A percentile compares a stretch with the other conserved stretches of the same genome.
phyloP scores from a whole-genome alignment of 1,140 invertebrate species.

The Papilio helenus region DNA sequence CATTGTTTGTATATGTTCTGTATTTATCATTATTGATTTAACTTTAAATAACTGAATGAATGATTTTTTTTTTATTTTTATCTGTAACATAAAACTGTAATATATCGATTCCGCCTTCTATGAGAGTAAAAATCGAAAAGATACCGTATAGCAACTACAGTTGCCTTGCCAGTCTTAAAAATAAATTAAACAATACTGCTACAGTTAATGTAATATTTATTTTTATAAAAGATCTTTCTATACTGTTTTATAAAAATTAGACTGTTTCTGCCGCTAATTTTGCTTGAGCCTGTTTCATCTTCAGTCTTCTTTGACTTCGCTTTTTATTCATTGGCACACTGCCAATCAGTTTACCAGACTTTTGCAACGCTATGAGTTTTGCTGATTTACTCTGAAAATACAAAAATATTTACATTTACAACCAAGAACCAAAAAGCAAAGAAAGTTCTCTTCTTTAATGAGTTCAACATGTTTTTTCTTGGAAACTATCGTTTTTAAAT shows the following conservation, averaged over 20 bases:
- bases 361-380: conserved; percentile 68
- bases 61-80: no score
- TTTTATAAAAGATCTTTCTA: background rate
- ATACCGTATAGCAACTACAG: no score
- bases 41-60: no score
- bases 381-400: conserved; percentile 70
- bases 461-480: no score
- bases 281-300: conserved; percentile 59
- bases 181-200: background rate
- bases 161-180: background rate
- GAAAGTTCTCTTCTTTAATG: no score
- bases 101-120: no score
- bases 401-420: conserved; percentile 13
- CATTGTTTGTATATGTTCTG: no score
- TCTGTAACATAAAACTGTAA: no score
- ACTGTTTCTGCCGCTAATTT: conserved; percentile 46
- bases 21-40: no score
- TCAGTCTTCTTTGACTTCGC: conserved; percentile 62
- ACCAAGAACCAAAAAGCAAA: no score
- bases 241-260: background rate
- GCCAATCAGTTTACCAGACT: conserved; percentile 67
- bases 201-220: background rate
- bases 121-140: no score
- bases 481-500: background rate
- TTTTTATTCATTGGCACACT: conserved; percentile 66